A percentile compares a stretch with the other conserved stretches of the same genome.
These are phyloP conservation scores for Oikopleura albicans DNA, from an alignment of 23 tunicate genomes.

Conservation along the genomic window DNA sequence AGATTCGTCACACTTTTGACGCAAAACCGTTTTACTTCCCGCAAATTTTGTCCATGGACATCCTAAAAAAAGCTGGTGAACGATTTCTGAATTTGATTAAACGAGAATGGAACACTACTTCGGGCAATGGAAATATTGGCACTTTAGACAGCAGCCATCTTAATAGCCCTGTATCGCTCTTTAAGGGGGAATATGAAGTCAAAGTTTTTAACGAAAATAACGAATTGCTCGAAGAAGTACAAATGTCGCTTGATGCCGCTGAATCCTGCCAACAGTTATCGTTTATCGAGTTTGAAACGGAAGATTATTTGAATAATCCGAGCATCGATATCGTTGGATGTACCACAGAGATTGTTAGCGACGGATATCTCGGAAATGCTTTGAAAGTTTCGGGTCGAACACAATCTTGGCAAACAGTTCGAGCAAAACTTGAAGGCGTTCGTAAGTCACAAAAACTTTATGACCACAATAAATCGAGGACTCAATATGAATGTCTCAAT, in stretches of 20 bases:
- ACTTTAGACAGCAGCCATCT: not conserved
- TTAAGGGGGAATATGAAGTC: not conserved
- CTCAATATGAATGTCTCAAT: too few relatives aligned
- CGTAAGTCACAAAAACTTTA: not conserved
- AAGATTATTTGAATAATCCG: not conserved
- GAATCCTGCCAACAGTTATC: not conserved
- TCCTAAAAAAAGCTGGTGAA: too few relatives aligned
- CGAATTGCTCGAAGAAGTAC: not conserved
- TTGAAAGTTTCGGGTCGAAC: not conserved
- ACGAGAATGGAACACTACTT: slow-evolving; percentile 4
- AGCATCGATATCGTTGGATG: not conserved
- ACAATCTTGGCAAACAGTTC: not conserved
- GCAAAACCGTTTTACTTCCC: too few relatives aligned
- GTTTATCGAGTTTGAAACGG: not conserved
- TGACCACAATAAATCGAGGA: too few relatives aligned
- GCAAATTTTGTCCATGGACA: too few relatives aligned
- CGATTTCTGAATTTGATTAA: too few relatives aligned
- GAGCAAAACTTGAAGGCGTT: not conserved
- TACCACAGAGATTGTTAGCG: not conserved
- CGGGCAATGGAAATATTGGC: not conserved
- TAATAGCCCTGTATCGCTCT: not conserved
- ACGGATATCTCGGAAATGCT: not conserved
- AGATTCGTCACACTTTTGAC: too few relatives aligned
- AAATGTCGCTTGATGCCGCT: not conserved
- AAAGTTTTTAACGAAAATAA: not conserved